phyloP scores from a whole-genome alignment of 1,140 invertebrate genomes.

The Dreissena polymorpha region DNA sequence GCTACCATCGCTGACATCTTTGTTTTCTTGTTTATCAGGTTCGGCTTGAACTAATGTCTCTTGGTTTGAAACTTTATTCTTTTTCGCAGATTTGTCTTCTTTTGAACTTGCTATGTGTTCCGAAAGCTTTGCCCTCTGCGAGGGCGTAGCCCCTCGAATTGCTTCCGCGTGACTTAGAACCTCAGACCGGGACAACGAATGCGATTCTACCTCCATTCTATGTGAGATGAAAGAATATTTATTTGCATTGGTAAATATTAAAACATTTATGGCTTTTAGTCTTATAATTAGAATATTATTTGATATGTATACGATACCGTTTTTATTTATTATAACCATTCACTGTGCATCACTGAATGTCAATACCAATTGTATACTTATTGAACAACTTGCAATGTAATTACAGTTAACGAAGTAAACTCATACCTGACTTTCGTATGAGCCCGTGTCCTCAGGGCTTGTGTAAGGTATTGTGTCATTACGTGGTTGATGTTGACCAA shows the following conservation, averaged over 20 bases:
- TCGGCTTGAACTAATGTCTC: background rate
- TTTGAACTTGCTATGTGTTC: background rate
- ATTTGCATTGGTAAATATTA: too few relatives aligned
- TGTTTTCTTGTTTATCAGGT: background rate
- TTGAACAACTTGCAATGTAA: too few relatives aligned
- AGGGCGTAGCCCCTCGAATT: slow-evolving; percentile 9
- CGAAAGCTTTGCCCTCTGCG: slow-evolving; percentile 1
- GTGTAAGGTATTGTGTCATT: slow-evolving; percentile 38
- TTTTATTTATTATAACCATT: too few relatives aligned
- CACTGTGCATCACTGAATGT: too few relatives aligned
- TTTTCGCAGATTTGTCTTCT: background rate
- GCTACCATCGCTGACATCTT: background rate
- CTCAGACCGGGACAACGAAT: slow-evolving; percentile 17
- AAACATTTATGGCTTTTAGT: too few relatives aligned
- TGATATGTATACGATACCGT: too few relatives aligned
- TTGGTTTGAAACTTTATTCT: background rate
- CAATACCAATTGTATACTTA: too few relatives aligned
- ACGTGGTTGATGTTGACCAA: slow-evolving; percentile 48
- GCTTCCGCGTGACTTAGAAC: slow-evolving; percentile 17
- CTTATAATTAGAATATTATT: too few relatives aligned
- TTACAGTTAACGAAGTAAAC: background rate
- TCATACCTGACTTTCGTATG: slow-evolving; percentile 43
- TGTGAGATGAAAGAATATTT: background rate
- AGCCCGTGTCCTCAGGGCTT: slow-evolving; percentile 38
- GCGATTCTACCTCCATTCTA: slow-evolving; percentile 42